phyloP scores from a whole-genome alignment of 2,113 vertebrate genomes.

The Phalacrocorax aristotelis region DNA sequence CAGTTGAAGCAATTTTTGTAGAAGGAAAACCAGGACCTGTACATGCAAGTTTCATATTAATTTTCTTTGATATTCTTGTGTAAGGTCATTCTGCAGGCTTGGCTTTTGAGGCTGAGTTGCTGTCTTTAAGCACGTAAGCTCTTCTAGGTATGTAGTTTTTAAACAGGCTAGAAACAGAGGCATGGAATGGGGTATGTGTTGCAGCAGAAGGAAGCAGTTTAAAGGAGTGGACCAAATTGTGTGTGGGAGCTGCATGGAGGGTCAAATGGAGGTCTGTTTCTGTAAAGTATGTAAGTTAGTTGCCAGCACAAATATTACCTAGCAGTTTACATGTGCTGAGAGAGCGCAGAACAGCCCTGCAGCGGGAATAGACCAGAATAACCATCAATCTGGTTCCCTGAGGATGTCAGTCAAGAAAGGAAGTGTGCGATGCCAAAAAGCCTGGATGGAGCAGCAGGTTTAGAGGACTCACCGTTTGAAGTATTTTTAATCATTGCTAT shows the following conservation, averaged over 20 bases:
- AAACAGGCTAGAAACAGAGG: not conserved
- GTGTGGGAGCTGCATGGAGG: slow-evolving; percentile 41
- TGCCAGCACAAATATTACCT: slow-evolving; percentile 65
- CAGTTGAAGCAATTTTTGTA: not conserved
- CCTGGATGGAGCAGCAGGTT: slow-evolving; percentile 9
- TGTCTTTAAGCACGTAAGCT: not conserved
- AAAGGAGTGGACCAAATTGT: not conserved
- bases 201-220: not conserved
- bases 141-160: not conserved
- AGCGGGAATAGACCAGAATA: not conserved
- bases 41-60: not conserved
- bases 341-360: not conserved
- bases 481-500: slow-evolving; percentile 54
- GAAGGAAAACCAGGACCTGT: not conserved
- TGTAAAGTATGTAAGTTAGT: slow-evolving; percentile 38
- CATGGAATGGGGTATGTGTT: not conserved
- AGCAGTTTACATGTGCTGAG: slow-evolving; percentile 26
- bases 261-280: slow-evolving; percentile 41
- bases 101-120: not conserved
- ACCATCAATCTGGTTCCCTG: slow-evolving; percentile 15
- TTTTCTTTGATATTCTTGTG: not conserved
- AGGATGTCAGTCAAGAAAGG: slow-evolving; percentile 33
- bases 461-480: not conserved
- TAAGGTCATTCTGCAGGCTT: not conserved
- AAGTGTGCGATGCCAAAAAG: not conserved